Base-by-base conservation (phyloP, 2,888 invertebrate genomes). In the Ennomos fuscantarius region DNA sequence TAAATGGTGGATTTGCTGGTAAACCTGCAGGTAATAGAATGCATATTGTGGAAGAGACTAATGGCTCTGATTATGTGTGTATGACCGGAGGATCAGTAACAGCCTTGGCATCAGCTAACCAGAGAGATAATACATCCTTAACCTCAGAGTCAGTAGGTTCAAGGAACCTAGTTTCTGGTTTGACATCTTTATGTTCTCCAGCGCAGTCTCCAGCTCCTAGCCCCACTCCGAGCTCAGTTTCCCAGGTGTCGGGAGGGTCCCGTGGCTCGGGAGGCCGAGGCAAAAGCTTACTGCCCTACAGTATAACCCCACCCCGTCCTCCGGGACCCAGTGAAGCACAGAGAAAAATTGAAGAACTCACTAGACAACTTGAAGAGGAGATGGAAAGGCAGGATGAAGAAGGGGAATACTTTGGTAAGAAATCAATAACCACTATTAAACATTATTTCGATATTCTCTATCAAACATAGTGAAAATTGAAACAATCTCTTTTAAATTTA, bases 321-420 rank as follows among this genome's bases (percentile, higher is more conserved):
- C 94, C 96, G 72, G 98, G 98, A 2, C 97, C 97, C 13, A 97
- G 97, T 53, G 98, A 98, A 84, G 98, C 98, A 33, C 97, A 98
- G 85, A 94, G 96, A 55, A 98, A 98, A 89, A 96, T 98, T 75
- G 98, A 98, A 84, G 98, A 97, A 78, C 93, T 98, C 63, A 98
- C 98, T 10, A 93, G 97, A 50, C 97, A 98, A 79, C 93, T 98
- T 65, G 98, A 98, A 82, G 98, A 98, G 82, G 98, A 98, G 93
- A 97, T 99, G 95, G 99, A 99, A 83, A 96, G 97, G 73, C 96
- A 97, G 76, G 97, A 97, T 87, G 97, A 98, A 73, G 97, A 98
- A 84, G 98, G 98, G 70, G 99, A 99, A 93, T 99, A 98, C 87
- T 99, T 98, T 93, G 99, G 99, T 98, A 91, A 93, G 93, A 72